Percentiles rank a stretch among this genome's conserved stretches.
These are phyloP conservation scores for Sternarchorhynchus goeldii DNA, from an alignment of 2,797 vertebrate species.

Conservation along the genomic window DNA sequence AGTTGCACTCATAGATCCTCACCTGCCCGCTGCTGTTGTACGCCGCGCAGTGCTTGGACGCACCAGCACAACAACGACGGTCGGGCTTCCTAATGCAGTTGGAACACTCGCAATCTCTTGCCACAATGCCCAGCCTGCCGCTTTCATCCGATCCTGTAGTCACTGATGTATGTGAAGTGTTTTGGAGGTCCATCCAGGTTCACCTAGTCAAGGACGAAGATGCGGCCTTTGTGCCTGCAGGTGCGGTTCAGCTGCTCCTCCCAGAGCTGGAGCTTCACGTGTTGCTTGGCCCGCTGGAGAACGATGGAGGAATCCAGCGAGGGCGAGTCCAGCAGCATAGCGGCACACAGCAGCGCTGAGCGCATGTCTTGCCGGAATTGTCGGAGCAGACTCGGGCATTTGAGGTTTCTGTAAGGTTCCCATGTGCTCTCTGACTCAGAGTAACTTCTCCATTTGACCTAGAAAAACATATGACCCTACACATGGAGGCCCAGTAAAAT, in stretches of 20 bases:
- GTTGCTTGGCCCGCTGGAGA: slow-evolving; percentile 81
- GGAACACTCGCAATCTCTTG: slow-evolving; percentile 84
- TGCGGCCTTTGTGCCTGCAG: slow-evolving; percentile 82
- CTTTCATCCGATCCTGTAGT: slow-evolving; percentile 83
- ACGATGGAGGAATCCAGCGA: slow-evolving; percentile 74
- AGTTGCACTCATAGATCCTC: slow-evolving; percentile 88
- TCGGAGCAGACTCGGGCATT: slow-evolving; percentile 80
- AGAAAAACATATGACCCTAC: slow-evolving; percentile 83
- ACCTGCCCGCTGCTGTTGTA: slow-evolving; percentile 85
- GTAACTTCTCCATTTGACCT: slow-evolving; percentile 89
- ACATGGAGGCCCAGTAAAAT: slow-evolving; percentile 13
- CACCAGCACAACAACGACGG: slow-evolving; percentile 85
- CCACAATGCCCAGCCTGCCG: slow-evolving; percentile 77
- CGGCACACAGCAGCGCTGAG: slow-evolving; percentile 68
- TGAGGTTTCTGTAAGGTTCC: slow-evolving; percentile 87
- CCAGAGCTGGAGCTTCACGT: slow-evolving; percentile 78
- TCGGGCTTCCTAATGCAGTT: slow-evolving; percentile 79
- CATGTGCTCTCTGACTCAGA: slow-evolving; percentile 80
- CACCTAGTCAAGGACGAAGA: slow-evolving; percentile 85
- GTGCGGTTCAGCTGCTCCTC: slow-evolving; percentile 81
- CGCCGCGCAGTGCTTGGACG: slow-evolving; percentile 81
- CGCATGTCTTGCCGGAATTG: slow-evolving; percentile 85
- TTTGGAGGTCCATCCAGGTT: slow-evolving; percentile 86
- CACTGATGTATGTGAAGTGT: slow-evolving; percentile 87
- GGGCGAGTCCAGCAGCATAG: slow-evolving; percentile 59